Evolutionary conservation across 2,797 vertebrate species (phyloP).

Genomic region (Erethizon dorsatum): DNA sequence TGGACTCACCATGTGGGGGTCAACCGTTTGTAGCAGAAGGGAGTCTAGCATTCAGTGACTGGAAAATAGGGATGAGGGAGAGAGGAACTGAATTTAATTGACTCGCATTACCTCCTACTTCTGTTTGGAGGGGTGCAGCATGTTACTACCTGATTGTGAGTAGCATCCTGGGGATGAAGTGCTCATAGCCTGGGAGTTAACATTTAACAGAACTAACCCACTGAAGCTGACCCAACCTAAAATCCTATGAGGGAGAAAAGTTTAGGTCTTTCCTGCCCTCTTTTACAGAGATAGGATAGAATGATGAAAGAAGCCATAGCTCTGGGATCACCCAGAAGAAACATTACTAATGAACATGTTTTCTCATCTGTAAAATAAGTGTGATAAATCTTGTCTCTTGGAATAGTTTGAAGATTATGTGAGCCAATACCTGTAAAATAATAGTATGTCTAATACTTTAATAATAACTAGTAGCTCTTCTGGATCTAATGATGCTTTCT

Average conservation of each 20-base stretch:
- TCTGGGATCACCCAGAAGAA: constrained; percentile 52
- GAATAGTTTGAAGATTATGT: constrained; percentile 6
- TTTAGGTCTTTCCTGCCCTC: background rate
- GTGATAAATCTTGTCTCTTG: background rate
- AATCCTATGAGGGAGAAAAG: background rate
- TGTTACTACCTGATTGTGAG: constrained; percentile 20
- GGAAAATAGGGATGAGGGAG: background rate
- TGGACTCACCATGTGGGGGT: background rate
- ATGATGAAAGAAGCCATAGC: background rate
- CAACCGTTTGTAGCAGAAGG: constrained; percentile 37
- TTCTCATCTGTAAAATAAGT: constrained; percentile 77
- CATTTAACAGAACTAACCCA: constrained; percentile 8
- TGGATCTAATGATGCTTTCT: constrained; percentile 84
- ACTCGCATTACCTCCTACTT: background rate
- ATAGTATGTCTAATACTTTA: background rate
- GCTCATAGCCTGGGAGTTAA: constrained; percentile 25
- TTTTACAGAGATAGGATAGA: constrained; percentile 52
- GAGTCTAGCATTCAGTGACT: background rate
- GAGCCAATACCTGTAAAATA: constrained; percentile 21
- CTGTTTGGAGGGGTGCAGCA: background rate
- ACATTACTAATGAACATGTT: constrained; percentile 59
- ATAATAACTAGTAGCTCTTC: background rate
- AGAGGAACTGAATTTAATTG: background rate
- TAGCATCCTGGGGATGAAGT: background rate
- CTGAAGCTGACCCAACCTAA: constrained; percentile 28